These are phyloP conservation scores for Ladona fulva DNA, from an alignment of 1,140 invertebrate species.

Conservation along the genomic window DNA sequence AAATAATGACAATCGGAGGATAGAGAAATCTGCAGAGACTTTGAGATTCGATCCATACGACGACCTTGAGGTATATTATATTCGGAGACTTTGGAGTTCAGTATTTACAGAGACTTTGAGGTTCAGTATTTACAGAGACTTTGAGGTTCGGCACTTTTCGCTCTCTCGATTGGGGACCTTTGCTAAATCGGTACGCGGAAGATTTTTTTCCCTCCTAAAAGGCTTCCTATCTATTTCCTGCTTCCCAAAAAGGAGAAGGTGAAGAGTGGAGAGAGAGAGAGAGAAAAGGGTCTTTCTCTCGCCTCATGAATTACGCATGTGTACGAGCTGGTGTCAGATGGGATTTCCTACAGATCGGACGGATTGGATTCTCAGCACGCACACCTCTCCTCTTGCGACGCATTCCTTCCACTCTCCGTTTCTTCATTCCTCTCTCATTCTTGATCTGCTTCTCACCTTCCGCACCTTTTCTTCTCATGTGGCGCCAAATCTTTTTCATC, in stretches of 20 bases:
- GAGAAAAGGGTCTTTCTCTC: background rate
- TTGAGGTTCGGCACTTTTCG: too few relatives aligned
- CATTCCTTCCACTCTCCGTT: background rate
- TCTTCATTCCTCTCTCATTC: background rate
- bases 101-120: too few relatives aligned
- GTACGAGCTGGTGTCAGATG: background rate
- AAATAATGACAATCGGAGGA: too few relatives aligned
- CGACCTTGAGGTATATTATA: too few relatives aligned
- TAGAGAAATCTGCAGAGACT: too few relatives aligned
- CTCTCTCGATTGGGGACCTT: background rate
- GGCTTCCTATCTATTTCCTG: background rate
- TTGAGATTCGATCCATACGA: too few relatives aligned
- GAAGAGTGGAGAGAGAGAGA: background rate
- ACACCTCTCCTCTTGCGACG: background rate
- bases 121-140: too few relatives aligned
- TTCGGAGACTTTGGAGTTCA: too few relatives aligned
- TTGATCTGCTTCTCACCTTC: background rate
- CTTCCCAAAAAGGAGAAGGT: background rate
- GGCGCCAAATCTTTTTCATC: too few relatives aligned
- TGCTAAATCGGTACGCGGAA: background rate
- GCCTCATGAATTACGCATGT: conserved; percentile 4
- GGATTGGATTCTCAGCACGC: background rate
- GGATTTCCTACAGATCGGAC: background rate
- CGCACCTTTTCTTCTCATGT: background rate
- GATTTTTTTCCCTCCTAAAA: background rate